Base-by-base conservation (phyloP, 2,888 invertebrate species). In the Agrotis exclamationis region DNA sequence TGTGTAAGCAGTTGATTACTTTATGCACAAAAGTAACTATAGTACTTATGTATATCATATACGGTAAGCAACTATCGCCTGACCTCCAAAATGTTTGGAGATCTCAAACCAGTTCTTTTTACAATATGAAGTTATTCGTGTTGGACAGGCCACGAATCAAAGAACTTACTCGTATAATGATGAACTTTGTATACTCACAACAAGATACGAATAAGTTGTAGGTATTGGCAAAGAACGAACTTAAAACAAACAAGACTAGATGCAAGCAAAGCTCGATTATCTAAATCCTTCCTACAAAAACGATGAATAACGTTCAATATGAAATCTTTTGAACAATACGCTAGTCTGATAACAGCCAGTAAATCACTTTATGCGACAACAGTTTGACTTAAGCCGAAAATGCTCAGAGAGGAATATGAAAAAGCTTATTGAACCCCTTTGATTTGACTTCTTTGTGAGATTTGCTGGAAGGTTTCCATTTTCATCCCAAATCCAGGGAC, bases 391-490 rank as follows among this genome's bases (percentile, higher is more conserved):
- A 83, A 82, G 73, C 79, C 66, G 50, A 78, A 81, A 84, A 86
- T 83, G 85, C 76, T 77, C 72, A 58, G 68, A 79, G 82, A 87
- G 83, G 82, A 87, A 88, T 86, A 87, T 82, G 82, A 84, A 86
- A 85, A 87, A 82, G 76, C 83, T 86, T 87, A 87, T 87, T 78
- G 81, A 86, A 89, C 86, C 87, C 88, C 82, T 90, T 89, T 85
- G 86, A 88, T 87, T 87, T 85, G 82, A 75, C 81, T 87, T 87
- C 86, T 86, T 83, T 83, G 87, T 82, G 82, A 89, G 88, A 89
- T 89, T 89, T 85, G 76, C 80, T 74, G 71, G 82, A 86, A 86
- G 84, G 86, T 85, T 85, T 80, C 86, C 85, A 88, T 89, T 89
- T 86, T 84, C 85, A 71, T 86, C 86, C 85, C 83, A 87, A 90